Base-by-base conservation (phyloP, 2,113 vertebrate genomes). In the Syngnathoides biaculeatus region DNA sequence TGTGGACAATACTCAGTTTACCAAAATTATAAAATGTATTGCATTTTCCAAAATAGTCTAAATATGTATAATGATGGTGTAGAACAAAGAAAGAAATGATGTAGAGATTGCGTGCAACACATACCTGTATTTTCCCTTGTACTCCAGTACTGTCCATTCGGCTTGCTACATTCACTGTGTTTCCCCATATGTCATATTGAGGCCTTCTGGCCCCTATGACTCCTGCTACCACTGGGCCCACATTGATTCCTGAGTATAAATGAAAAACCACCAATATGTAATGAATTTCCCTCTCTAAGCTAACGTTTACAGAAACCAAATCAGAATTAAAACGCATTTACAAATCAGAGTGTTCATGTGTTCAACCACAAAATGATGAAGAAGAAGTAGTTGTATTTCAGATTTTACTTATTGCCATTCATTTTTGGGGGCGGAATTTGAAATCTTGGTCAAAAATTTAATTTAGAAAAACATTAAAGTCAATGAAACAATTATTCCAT, bases 151-250 rank as follows among this genome's bases (percentile, higher is more conserved):
- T 98, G 79, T 98, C 97, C 97, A 98, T 98, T 60, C 96, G 90
- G 82, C 97, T 98, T 69, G 97, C 97, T 65, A 98, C 97, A 3
- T 98, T 98, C 59, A 98, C 97, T 0, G 97, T 99, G 89, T 99
- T 98, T 3, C 97, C 97, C 97, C 97, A 99, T 79, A 99, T 99
- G 81, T 99, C 97, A 14, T 99, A 99, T 70, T 99, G 96, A 52
- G 97, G 97, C 69, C 97, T 91, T 63, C 97, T 92, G 65, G 97
- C 97, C 57, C 97, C 97, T 0, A 99, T 99, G 66, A 99, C 97
- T 64, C 97, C 97, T 0, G 96, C 97, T 62, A 99, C 97, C 76
- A 99, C 97, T 0, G 97, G 97, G 2, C 96, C 97, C 0, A 95
- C 95, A 5, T 97, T 99, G 79, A 99, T 98, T 70, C 97, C 97